Conservation (phyloP, 2,113 vertebrate species). For the Channa argus region DNA sequence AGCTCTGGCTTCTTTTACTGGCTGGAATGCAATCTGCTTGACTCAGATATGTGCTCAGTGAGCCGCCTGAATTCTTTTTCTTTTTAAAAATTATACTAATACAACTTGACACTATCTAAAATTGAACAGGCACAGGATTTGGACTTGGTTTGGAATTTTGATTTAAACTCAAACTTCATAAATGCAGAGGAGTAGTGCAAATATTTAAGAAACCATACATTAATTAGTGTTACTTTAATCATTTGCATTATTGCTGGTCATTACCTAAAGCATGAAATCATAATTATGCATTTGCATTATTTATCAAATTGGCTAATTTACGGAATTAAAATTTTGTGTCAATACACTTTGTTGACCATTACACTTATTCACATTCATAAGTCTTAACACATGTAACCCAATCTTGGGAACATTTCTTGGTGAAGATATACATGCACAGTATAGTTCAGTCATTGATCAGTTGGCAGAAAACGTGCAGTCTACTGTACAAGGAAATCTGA, state of each 20-base stretch:
- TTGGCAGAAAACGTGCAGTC: too few species aligned
- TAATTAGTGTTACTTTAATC: not conserved
- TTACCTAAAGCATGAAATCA: not conserved
- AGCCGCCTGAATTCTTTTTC: constrained; percentile 5
- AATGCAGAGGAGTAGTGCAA: too few species aligned
- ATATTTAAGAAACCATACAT: too few species aligned
- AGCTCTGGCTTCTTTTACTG: constrained; percentile 26
- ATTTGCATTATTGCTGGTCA: not conserved
- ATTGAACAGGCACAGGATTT: not conserved
- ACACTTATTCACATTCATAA: too few species aligned
- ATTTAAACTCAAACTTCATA: too few species aligned
- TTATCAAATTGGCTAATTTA: not conserved
- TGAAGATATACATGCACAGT: too few species aligned
- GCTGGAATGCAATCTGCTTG: not conserved
- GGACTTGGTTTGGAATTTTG: not conserved
- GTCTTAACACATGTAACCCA: too few species aligned
- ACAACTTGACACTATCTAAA: constrained; percentile 23
- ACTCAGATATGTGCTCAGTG: constrained; percentile 1
- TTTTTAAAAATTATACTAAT: constrained; percentile 4
- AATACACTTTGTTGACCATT: too few species aligned
- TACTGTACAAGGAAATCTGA: too few species aligned
- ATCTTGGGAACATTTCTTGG: too few species aligned
- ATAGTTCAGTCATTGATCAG: too few species aligned
- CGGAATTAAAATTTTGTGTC: too few species aligned
- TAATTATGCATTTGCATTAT: not conserved